A percentile compares a stretch with the other conserved stretches of the same genome.
Evolutionary conservation across 2,888 invertebrate genomes (phyloP).

Genomic region (Spodoptera picta): DNA sequence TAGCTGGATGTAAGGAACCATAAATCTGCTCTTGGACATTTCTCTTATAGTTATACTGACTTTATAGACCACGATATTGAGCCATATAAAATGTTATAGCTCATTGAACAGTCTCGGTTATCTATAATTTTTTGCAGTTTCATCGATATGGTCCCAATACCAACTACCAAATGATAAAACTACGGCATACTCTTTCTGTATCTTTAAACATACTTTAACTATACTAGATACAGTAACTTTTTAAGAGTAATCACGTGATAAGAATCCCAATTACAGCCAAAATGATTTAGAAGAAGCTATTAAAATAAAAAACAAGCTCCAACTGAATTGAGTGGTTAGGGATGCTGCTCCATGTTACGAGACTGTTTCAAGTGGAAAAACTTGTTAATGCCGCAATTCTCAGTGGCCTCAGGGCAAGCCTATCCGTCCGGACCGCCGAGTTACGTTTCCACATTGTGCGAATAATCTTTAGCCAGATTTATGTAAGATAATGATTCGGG

Average conservation of each 20-base stretch:
- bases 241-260: conserved; percentile 1
- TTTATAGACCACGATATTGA: conserved; percentile 38
- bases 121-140: conserved; percentile 31
- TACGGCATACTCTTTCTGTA: no score
- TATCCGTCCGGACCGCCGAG: conserved; percentile 24
- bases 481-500: no score
- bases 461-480: conserved; percentile 45
- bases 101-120: conserved; percentile 40
- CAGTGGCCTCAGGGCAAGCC: conserved; percentile 34
- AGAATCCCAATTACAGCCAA: background rate
- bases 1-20: conserved; percentile 4
- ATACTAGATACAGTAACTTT: no score
- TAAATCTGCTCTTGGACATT: conserved; percentile 32
- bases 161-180: background rate
- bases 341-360: conserved; percentile 33
- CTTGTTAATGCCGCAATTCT: conserved; percentile 49
- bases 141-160: conserved; percentile 30
- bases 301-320: conserved; percentile 22
- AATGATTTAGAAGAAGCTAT: conserved; percentile 3
- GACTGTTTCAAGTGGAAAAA: conserved; percentile 51
- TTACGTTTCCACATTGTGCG: conserved; percentile 20
- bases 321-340: conserved; percentile 36
- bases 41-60: conserved; percentile 31
- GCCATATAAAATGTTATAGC: conserved; percentile 46
- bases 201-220: no score